These are phyloP conservation scores for Pelobates cultripes DNA, from an alignment of 2,797 vertebrate species.

Conservation along the genomic window DNA sequence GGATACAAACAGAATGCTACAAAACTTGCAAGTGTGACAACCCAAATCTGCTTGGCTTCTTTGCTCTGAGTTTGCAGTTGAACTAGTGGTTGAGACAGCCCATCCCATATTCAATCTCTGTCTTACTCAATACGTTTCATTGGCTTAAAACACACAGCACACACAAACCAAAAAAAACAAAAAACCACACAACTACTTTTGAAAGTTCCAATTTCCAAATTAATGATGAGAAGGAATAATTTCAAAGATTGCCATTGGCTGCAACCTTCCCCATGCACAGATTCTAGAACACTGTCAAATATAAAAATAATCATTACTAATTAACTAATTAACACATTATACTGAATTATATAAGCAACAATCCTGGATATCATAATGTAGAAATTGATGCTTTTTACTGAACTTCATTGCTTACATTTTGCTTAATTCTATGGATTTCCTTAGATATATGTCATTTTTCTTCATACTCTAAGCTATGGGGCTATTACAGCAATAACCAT, in stretches of 20 bases:
- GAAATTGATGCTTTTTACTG: too few species aligned
- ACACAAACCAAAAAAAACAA: not conserved
- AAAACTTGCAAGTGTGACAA: conserved; percentile 12
- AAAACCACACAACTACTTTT: not conserved
- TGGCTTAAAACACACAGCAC: conserved; percentile 20
- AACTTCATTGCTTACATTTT: too few species aligned
- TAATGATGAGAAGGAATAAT: not conserved
- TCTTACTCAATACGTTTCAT: conserved; percentile 4
- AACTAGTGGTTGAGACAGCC: conserved; percentile 42
- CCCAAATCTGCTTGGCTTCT: not conserved
- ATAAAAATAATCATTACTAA: too few species aligned
- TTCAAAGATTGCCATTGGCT: not conserved
- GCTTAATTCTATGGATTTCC: too few species aligned
- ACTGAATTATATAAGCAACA: too few species aligned
- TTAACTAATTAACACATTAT: too few species aligned
- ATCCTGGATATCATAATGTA: too few species aligned
- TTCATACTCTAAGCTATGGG: too few species aligned
- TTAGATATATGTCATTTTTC: too few species aligned
- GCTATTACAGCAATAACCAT: too few species aligned
- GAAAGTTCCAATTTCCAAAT: not conserved
- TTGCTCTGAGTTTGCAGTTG: conserved; percentile 23
- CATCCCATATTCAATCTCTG: conserved; percentile 23
- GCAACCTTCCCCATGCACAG: not conserved
- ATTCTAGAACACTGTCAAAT: too few species aligned
- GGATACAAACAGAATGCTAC: conserved; percentile 1